These are phyloP conservation scores for Apis cerana DNA, from an alignment of 1,140 invertebrate genomes.

Conservation along the genomic window DNA sequence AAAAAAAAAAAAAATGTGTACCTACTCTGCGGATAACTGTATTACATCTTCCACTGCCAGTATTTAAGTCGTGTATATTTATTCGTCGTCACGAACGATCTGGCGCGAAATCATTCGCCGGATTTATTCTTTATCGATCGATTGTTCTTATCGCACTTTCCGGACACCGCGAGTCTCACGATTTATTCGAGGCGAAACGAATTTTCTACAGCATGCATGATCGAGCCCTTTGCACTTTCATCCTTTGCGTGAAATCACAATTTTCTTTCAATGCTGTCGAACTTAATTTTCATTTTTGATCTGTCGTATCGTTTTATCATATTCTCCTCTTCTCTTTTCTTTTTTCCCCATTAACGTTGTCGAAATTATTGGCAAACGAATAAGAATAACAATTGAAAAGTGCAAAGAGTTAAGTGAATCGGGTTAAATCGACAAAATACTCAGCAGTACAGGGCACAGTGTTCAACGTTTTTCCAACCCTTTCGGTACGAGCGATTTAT, in stretches of 20 bases:
- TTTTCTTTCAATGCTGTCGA: no score
- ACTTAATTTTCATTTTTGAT: background rate
- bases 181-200: background rate
- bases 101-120: background rate
- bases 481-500: slow-evolving; percentile 27
- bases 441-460: slow-evolving; percentile 20
- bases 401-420: background rate
- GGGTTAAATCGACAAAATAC: slow-evolving; percentile 4
- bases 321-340: no score
- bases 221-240: background rate
- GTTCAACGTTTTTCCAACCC: slow-evolving; percentile 20
- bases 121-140: slow-evolving; percentile 34
- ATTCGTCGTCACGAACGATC: slow-evolving; percentile 38
- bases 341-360: no score
- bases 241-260: background rate
- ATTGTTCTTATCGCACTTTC: slow-evolving; percentile 20
- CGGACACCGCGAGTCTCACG: background rate
- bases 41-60: slow-evolving; percentile 66
- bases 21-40: slow-evolving; percentile 53
- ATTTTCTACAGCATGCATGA: background rate
- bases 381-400: background rate
- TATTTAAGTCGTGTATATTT: slow-evolving; percentile 65
- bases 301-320: no score
- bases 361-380: background rate
- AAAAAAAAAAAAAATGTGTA: slow-evolving; percentile 18